Evolutionary conservation across 2,888 invertebrate species (phyloP).

Genomic region (Parnassius glacialis): DNA sequence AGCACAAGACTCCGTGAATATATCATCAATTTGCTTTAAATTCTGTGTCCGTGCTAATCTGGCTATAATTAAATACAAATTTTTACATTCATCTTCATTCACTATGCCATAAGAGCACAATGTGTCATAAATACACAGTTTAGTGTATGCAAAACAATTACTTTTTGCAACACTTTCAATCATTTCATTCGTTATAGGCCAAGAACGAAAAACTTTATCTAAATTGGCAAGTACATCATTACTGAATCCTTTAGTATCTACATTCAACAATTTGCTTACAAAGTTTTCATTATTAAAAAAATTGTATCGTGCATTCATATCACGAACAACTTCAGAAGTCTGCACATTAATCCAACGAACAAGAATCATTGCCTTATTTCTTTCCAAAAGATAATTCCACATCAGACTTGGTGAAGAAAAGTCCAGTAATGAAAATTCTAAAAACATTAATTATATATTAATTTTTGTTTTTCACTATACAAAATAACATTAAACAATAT

Average conservation of each 20-base stretch:
- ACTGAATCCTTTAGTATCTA: slow-evolving; percentile 67
- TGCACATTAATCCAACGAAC: slow-evolving; percentile 82
- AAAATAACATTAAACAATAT: no score
- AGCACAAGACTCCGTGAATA: slow-evolving; percentile 75
- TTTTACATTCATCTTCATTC: slow-evolving; percentile 76
- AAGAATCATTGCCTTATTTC: slow-evolving; percentile 81
- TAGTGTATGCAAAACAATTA: slow-evolving; percentile 72
- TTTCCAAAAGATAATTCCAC: slow-evolving; percentile 82
- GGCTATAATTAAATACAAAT: slow-evolving; percentile 79
- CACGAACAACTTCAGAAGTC: slow-evolving; percentile 73
- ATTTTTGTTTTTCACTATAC: not conserved
- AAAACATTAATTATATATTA: slow-evolving; percentile 37
- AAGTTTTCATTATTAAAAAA: slow-evolving; percentile 72
- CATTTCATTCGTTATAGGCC: slow-evolving; percentile 81
- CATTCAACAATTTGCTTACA: slow-evolving; percentile 63
- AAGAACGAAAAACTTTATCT: slow-evolving; percentile 74
- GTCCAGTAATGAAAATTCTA: slow-evolving; percentile 76
- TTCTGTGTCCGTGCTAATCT: slow-evolving; percentile 82
- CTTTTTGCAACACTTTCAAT: slow-evolving; percentile 72
- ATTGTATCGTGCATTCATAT: slow-evolving; percentile 70
- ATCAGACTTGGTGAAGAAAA: slow-evolving; percentile 76
- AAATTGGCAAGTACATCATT: slow-evolving; percentile 64
- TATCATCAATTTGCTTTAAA: slow-evolving; percentile 76
- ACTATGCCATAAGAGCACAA: slow-evolving; percentile 84
- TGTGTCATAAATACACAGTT: slow-evolving; percentile 81